phyloP scores from a whole-genome alignment of 2,888 invertebrate genomes.

The Schizotus pectinicornis region DNA sequence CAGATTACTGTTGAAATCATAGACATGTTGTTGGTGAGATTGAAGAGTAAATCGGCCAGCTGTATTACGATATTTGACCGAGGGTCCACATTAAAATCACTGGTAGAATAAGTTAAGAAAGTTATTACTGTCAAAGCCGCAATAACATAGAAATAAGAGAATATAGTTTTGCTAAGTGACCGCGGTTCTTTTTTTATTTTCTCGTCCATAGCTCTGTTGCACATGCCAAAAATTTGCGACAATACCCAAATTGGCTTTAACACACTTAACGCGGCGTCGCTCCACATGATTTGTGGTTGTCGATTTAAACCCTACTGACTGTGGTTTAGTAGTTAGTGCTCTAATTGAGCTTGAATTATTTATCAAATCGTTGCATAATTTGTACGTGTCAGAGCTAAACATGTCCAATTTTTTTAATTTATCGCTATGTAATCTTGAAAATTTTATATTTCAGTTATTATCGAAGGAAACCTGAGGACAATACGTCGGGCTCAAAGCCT shows the following conservation, averaged over 20 bases:
- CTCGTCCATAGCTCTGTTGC: constrained; percentile 16
- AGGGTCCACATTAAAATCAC: constrained; percentile 15
- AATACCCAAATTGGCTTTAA: constrained; percentile 27
- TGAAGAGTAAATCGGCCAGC: constrained; percentile 28
- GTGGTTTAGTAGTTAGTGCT: neutral
- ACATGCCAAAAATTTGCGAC: constrained; percentile 31
- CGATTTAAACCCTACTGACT: neutral
- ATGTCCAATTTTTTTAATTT: neutral
- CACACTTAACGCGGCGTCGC: constrained; percentile 5
- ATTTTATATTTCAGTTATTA: neutral
- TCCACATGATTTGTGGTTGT: constrained; percentile 3
- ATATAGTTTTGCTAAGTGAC: constrained; percentile 1
- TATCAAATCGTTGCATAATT: neutral
- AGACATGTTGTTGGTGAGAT: constrained; percentile 25
- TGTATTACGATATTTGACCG: constrained; percentile 28
- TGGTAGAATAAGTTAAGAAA: constrained; percentile 24
- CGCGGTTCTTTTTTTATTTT: neutral
- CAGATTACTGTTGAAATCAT: constrained; percentile 26
- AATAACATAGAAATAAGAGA: constrained; percentile 1
- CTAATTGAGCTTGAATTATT: constrained; percentile 17
- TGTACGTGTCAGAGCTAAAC: neutral
- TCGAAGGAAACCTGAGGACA: too few relatives aligned
- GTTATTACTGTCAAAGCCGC: neutral
- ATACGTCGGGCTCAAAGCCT: too few relatives aligned
- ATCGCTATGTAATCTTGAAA: neutral